These are phyloP conservation scores for Aphyosemion australe DNA, from an alignment of 2,113 vertebrate species.

Conservation along the genomic window DNA sequence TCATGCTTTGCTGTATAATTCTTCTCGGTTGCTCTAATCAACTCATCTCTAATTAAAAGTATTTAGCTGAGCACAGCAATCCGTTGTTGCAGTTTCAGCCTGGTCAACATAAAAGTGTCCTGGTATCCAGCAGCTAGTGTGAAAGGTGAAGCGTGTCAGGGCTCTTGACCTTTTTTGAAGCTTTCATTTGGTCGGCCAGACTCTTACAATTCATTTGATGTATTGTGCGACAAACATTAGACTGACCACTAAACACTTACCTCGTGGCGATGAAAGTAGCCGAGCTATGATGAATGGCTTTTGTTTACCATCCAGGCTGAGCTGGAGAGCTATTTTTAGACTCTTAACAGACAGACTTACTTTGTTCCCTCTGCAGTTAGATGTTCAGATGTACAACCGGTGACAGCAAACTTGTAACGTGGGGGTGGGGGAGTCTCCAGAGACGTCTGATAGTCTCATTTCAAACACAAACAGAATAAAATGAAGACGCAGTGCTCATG, in stretches of 20 bases:
- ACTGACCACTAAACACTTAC: constrained; percentile 34
- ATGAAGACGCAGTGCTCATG: constrained; percentile 27
- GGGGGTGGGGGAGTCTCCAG: constrained; percentile 28
- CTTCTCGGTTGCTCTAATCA: constrained; percentile 10
- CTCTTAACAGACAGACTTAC: constrained; percentile 50
- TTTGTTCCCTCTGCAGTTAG: constrained; percentile 23
- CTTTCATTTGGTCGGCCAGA: constrained; percentile 50
- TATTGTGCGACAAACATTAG: constrained; percentile 30
- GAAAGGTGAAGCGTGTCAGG: constrained; percentile 50
- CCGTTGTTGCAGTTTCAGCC: constrained; percentile 11
- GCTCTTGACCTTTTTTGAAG: constrained; percentile 64
- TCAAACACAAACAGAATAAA: constrained; percentile 31
- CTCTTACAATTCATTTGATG: constrained; percentile 54
- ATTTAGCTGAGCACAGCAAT: background rate
- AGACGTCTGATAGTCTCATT: constrained; percentile 21
- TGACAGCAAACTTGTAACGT: constrained; percentile 19
- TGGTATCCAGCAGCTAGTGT: constrained; percentile 30
- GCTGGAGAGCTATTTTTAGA: constrained; percentile 63
- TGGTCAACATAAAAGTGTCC: constrained; percentile 43
- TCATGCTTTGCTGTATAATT: constrained; percentile 22
- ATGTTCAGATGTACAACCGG: constrained; percentile 35
- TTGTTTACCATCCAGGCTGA: constrained; percentile 55
- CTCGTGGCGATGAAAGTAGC: constrained; percentile 45
- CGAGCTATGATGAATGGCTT: constrained; percentile 57
- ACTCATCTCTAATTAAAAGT: constrained; percentile 18